Evolutionary conservation across 2,797 vertebrate species (phyloP).

Genomic region (Macropus fuliginosus): DNA sequence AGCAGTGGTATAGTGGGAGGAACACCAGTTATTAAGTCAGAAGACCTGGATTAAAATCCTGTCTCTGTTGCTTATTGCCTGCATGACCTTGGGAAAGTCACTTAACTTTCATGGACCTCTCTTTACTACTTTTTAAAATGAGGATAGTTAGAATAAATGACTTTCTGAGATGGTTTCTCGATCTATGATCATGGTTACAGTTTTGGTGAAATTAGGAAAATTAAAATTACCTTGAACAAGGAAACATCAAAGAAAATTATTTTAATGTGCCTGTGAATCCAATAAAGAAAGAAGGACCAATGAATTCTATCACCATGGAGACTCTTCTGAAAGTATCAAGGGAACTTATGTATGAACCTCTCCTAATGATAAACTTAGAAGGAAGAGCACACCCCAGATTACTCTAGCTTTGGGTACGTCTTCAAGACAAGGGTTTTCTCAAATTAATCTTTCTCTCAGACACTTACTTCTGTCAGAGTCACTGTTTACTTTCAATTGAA

Average conservation of each 20-base stretch:
- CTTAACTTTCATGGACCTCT: not conserved
- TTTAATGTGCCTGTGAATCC: slow-evolving; percentile 32
- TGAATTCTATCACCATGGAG: slow-evolving; percentile 54
- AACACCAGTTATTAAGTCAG: not conserved
- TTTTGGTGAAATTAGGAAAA: slow-evolving; percentile 17
- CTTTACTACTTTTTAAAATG: not conserved
- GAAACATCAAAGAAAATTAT: not conserved
- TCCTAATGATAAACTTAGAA: slow-evolving; percentile 38
- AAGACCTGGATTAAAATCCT: not conserved
- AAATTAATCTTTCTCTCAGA: not conserved
- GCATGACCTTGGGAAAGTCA: not conserved
- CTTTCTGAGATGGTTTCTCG: not conserved
- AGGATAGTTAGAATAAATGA: not conserved
- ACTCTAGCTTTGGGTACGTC: slow-evolving; percentile 25
- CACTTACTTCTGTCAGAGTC: not conserved
- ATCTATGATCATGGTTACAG: not conserved
- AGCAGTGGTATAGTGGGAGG: not conserved
- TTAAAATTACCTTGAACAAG: slow-evolving; percentile 4
- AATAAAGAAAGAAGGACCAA: slow-evolving; percentile 43
- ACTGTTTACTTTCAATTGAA: not conserved
- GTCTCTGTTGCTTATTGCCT: not conserved
- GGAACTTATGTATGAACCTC: not conserved
- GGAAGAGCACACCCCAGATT: slow-evolving; percentile 45
- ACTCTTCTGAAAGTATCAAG: slow-evolving; percentile 55
- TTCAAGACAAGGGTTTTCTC: not conserved